phyloP scores from a whole-genome alignment of 2,113 vertebrate genomes.

The Gopherus flavomarginatus region DNA sequence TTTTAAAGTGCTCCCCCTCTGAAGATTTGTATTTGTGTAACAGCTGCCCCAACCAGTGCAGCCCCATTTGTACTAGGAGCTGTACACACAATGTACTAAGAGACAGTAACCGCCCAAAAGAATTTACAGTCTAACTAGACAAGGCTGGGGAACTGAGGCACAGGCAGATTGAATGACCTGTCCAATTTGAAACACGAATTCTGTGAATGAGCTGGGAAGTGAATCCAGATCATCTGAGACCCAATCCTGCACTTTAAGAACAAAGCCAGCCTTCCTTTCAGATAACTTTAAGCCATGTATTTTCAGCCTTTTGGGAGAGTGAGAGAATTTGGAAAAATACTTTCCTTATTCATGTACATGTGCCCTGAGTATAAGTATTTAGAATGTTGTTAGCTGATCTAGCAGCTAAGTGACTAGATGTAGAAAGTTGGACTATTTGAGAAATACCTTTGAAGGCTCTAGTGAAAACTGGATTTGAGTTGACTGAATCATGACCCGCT shows the following conservation, averaged over 20 bases:
- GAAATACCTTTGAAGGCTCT: neutral
- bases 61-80: neutral
- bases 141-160: neutral
- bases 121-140: neutral
- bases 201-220: neutral
- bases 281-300: neutral
- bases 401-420: neutral
- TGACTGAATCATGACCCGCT: neutral
- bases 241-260: neutral
- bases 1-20: neutral
- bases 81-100: neutral
- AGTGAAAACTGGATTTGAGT: neutral
- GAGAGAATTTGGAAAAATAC: neutral
- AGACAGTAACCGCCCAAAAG: neutral
- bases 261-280: neutral
- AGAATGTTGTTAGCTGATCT: neutral
- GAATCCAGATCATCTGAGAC: neutral
- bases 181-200: neutral
- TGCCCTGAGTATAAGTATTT: neutral
- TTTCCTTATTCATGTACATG: neutral
- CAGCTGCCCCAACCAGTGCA: neutral
- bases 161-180: neutral
- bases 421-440: neutral
- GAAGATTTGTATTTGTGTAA: neutral
- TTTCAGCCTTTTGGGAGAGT: neutral